These are phyloP conservation scores for Dicerorhinus sumatrensis DNA, from an alignment of 2,113 vertebrate genomes.

Conservation along the genomic window DNA sequence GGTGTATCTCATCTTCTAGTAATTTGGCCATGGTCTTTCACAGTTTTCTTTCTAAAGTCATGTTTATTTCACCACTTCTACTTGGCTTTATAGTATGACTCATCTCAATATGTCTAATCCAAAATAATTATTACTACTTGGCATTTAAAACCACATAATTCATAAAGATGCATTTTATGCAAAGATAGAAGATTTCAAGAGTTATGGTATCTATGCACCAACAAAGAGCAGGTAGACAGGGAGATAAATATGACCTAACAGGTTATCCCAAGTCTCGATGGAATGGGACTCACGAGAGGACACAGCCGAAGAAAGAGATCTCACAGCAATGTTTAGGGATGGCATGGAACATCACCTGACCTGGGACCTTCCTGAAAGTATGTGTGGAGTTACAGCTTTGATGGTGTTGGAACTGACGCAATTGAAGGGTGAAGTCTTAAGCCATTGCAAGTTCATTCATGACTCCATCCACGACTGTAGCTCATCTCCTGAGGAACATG, in stretches of 20 bases:
- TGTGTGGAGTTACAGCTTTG: not conserved
- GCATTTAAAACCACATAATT: not conserved
- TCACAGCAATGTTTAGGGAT: not conserved
- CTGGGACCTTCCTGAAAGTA: not conserved
- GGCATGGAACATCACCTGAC: not conserved
- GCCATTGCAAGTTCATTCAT: not conserved
- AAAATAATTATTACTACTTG: not conserved
- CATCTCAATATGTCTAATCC: not conserved
- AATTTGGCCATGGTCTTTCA: not conserved
- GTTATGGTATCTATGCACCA: not conserved
- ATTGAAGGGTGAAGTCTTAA: not conserved
- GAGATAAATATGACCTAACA: not conserved
- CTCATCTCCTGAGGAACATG: not conserved
- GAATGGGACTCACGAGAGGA: not conserved
- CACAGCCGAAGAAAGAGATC: not conserved
- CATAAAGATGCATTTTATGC: not conserved
- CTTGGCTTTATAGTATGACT: not conserved
- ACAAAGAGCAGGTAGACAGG: not conserved
- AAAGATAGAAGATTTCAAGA: not conserved
- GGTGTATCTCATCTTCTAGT: not conserved
- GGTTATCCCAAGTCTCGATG: not conserved
- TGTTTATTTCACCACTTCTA: conserved; percentile 11
- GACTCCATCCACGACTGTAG: not conserved
- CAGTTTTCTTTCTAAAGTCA: not conserved
- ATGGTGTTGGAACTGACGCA: not conserved